Evolutionary conservation across 2,888 invertebrate genomes (phyloP).

Genomic region (Hipparchia sbordonii): DNA sequence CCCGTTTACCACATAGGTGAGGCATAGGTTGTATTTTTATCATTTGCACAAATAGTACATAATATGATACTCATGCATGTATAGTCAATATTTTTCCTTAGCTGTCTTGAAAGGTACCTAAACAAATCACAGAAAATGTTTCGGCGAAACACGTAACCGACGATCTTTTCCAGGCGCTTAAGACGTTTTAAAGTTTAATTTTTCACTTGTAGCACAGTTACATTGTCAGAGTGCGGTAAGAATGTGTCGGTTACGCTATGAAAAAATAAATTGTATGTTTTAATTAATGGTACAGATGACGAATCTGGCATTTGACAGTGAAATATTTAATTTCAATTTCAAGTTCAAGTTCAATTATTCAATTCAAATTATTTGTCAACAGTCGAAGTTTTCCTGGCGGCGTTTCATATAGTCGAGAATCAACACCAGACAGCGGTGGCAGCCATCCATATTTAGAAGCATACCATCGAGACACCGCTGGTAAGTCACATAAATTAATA

Average conservation of each 20-base stretch:
- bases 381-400: slow-evolving; percentile 86
- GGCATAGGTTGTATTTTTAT: slow-evolving; percentile 46
- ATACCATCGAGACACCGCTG: slow-evolving; percentile 91
- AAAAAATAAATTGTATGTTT: neutral
- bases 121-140: no score
- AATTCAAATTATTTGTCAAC: slow-evolving; percentile 40
- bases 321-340: no score
- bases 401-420: slow-evolving; percentile 91
- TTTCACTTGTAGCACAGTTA: no score
- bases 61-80: neutral
- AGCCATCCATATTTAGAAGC: slow-evolving; percentile 93
- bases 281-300: neutral
- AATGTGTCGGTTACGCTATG: no score
- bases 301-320: neutral
- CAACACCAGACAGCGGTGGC: slow-evolving; percentile 94
- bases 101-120: no score
- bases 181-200: no score
- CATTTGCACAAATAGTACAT: neutral
- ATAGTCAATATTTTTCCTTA: no score
- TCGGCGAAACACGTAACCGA: no score
- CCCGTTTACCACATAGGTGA: slow-evolving; percentile 93
- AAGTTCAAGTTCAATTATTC: no score
- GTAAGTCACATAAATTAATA: slow-evolving; percentile 73
- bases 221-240: no score
- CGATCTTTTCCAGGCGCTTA: no score